These are phyloP conservation scores for Amphiduros pacificus DNA, from an alignment of 2,888 invertebrate genomes.

Conservation along the genomic window DNA sequence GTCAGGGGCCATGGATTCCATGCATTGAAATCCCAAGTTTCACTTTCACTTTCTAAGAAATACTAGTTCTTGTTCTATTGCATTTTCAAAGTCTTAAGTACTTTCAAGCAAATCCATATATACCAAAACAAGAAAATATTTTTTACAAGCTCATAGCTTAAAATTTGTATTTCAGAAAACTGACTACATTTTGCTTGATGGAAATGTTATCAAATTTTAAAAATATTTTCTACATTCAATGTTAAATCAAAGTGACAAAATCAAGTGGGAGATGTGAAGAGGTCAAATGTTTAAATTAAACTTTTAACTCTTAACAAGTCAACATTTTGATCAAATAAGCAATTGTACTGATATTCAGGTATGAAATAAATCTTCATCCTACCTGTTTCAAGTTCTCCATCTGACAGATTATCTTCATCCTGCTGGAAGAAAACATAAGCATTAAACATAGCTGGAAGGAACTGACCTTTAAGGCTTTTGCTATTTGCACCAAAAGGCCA, in stretches of 20 bases:
- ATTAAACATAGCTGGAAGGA: not conserved
- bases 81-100: no score
- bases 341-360: not conserved
- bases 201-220: not conserved
- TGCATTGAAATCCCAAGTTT: not conserved
- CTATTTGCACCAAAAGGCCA: no score
- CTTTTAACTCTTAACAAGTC: no score
- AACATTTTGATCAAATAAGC: not conserved
- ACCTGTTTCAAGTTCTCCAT: conserved; percentile 10
- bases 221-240: not conserved
- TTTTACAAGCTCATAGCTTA: not conserved
- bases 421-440: not conserved
- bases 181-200: not conserved
- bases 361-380: not conserved
- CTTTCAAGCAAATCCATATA: not conserved
- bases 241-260: not conserved
- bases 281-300: no score
- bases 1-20: not conserved
- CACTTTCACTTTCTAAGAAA: no score
- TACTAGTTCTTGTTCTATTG: no score
- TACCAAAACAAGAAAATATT: not conserved
- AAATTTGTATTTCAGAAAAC: not conserved
- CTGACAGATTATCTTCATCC: conserved; percentile 27
- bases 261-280: not conserved
- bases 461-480: no score